phyloP scores from a whole-genome alignment of 2,113 vertebrate species.

The Urocynchramus pylzowi region DNA sequence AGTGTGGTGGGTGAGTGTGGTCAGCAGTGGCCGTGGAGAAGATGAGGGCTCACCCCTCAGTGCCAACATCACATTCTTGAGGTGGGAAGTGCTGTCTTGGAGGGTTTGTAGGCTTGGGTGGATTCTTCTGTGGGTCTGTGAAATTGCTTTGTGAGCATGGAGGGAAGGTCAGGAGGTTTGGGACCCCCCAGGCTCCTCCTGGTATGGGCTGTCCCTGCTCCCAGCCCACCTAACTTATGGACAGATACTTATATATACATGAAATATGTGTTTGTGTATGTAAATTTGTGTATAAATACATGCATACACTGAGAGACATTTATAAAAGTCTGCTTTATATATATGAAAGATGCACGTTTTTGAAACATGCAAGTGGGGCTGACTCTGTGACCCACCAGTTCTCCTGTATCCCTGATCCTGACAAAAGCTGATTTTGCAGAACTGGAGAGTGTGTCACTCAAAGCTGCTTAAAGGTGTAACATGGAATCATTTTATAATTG shows the following conservation, averaged over 20 bases:
- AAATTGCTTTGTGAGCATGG: background rate
- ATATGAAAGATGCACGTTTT: fast-evolving
- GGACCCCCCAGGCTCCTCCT: fast-evolving
- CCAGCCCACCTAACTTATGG: background rate
- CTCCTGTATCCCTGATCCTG: background rate
- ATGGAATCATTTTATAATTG: fast-evolving
- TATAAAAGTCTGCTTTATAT: background rate
- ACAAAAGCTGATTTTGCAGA: background rate
- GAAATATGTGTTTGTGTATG: too few relatives aligned
- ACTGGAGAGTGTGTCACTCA: background rate
- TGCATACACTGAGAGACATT: background rate
- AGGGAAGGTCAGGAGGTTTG: background rate
- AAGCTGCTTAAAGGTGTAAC: background rate
- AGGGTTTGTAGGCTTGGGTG: background rate
- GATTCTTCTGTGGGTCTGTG: background rate
- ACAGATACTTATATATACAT: fast-evolving
- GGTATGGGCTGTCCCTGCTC: background rate
- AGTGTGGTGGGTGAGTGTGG: background rate
- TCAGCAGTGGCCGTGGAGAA: background rate
- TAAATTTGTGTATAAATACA: background rate
- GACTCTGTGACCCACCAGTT: background rate
- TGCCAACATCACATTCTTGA: background rate
- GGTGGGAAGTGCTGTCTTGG: fast-evolving
- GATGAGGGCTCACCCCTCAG: background rate
- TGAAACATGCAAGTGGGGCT: fast-evolving